Base-by-base conservation (phyloP, 2,888 invertebrate species). In the Rhodophaea formosa region DNA sequence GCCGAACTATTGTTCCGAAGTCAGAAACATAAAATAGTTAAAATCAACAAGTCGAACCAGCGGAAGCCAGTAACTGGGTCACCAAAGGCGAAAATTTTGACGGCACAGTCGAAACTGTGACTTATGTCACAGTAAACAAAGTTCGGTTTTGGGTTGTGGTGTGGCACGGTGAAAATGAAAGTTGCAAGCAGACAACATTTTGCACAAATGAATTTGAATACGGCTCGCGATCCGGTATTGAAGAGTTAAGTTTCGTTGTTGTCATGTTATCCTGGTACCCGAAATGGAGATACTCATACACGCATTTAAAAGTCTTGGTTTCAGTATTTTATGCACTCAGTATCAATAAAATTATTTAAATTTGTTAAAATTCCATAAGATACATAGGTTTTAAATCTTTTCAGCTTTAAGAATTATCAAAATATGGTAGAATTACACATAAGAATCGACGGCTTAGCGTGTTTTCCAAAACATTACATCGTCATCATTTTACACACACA, bases 191-290 rank as follows among this genome's bases (percentile, higher is more conserved):
- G 73, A 74, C 77, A 72, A 68, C 79, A 80, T 84, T 89, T 89
- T 84, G 87, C 88, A 87, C 83, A 83, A 81, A 84, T 80, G 80
- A 85, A 88, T 89, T 88, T 87, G 86, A 88, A 89, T 90, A 85
- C 79, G 67, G 71, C 78, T 77, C 72, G 67, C 72, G 69, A 75
- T 73, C 70, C 70, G 68, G 69, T 66, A 66, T 71, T 68, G 67
- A 61, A 62, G 58, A 72, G 70, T 64, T 64, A 63, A 61, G 56
- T 49, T 59, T 44, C 51, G 53, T 53, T 45, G 56, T 44, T 60
- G 55, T 62, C 59, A 62, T 57, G 63, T 39, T 47, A 58, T 60
- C 69, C 55, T 65, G 55, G 62, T 69, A 45, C 59, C 23, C 54
- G 56, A 44, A 43, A 16, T 16, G 17, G 35, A 8, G 16, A 35